phyloP scores from a whole-genome alignment of 2,888 invertebrate species.

The Anodontia alba region DNA sequence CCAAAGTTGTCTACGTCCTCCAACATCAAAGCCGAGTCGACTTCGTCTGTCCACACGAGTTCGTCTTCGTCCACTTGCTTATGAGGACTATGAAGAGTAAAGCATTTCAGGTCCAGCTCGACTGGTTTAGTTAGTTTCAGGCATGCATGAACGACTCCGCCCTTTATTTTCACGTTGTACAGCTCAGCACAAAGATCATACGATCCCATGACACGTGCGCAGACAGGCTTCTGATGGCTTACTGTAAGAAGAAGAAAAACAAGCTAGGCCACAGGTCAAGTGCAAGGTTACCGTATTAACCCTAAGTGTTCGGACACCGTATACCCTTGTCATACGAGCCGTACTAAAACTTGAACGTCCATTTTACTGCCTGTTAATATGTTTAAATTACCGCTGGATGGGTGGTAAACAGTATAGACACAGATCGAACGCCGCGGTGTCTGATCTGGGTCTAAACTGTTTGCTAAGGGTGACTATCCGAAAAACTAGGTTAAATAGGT shows the following conservation, averaged over 20 bases:
- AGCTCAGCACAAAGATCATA: not conserved
- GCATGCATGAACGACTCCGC: not conserved
- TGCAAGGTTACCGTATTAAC: too few species aligned
- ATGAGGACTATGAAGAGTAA: not conserved
- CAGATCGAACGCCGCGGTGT: too few species aligned
- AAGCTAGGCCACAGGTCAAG: too few species aligned
- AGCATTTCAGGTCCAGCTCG: not conserved
- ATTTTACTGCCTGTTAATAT: too few species aligned
- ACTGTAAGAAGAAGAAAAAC: not conserved
- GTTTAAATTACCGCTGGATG: too few species aligned
- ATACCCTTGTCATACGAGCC: too few species aligned
- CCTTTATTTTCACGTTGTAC: not conserved
- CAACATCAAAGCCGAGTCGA: not conserved
- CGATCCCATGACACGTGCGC: not conserved
- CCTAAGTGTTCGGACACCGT: too few species aligned
- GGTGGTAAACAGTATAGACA: too few species aligned
- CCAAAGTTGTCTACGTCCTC: not conserved
- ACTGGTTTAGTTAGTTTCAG: not conserved
- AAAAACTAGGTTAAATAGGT: too few species aligned
- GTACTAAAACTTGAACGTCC: too few species aligned
- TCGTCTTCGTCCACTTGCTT: not conserved
- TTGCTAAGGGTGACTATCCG: too few species aligned
- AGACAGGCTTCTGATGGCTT: not conserved
- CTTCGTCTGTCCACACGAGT: not conserved
- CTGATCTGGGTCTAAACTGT: too few species aligned